Percentiles rank a stretch among this genome's conserved stretches.
These are phyloP conservation scores for Sandelia bainsii DNA, from an alignment of 2,797 vertebrate species.

Conservation along the genomic window DNA sequence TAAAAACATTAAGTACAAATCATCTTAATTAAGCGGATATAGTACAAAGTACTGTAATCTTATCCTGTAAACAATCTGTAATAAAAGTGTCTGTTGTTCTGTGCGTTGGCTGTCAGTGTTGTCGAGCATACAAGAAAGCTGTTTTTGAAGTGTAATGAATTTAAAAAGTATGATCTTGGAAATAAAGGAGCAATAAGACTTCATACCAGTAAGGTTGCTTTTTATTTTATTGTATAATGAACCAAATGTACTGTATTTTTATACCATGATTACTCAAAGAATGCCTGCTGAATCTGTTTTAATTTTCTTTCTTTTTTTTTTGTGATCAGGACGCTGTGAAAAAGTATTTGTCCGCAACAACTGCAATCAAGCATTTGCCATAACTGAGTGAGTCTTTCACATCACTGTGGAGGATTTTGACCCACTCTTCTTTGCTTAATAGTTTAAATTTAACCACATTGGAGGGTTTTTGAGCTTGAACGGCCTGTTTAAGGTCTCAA, in stretches of 20 bases:
- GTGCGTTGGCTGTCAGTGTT: constrained; percentile 26
- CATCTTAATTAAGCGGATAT: background rate
- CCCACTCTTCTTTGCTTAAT: too few relatives aligned
- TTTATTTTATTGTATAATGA: constrained; percentile 15
- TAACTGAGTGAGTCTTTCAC: too few relatives aligned
- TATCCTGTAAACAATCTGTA: constrained; percentile 6
- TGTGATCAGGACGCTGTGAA: too few relatives aligned
- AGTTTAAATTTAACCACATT: too few relatives aligned
- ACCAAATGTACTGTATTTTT: background rate
- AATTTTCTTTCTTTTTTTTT: background rate
- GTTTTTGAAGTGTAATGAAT: constrained; percentile 4
- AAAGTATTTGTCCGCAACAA: too few relatives aligned
- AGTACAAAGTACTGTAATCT: background rate
- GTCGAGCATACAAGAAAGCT: constrained; percentile 1
- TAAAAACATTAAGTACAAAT: constrained; percentile 10
- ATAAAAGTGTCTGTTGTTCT: constrained; percentile 20
- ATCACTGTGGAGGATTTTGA: too few relatives aligned
- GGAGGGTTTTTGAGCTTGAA: too few relatives aligned
- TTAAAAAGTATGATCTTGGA: constrained; percentile 18
- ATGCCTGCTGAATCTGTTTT: background rate
- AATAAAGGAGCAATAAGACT: constrained; percentile 53
- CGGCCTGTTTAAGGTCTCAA: too few relatives aligned
- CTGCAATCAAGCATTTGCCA: too few relatives aligned
- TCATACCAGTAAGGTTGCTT: background rate
- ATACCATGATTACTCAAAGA: background rate